phyloP scores from a whole-genome alignment of 30 jellyfish, hydroid and myxozoan species.

The Phacellophora camtschatica region DNA sequence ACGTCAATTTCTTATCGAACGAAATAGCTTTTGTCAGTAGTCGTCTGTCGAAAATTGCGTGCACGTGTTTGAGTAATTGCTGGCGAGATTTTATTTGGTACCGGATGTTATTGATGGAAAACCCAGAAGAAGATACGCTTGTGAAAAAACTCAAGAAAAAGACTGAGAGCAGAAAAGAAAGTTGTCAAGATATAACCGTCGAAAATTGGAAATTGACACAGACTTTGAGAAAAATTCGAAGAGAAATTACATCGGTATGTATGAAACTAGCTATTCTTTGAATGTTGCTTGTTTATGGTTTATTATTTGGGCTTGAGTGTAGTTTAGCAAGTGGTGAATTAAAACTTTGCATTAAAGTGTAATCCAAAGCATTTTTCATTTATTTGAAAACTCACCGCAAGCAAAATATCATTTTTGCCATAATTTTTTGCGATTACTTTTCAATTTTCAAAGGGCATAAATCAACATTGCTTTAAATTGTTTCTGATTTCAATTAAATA shows the following conservation, averaged over 20 bases:
- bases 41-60: slow-evolving; percentile 45
- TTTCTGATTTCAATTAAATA: no score
- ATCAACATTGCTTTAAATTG: no score
- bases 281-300: no score
- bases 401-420: no score
- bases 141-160: slow-evolving; percentile 46
- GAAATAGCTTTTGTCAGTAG: slow-evolving; percentile 64
- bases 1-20: slow-evolving; percentile 33
- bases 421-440: no score
- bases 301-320: no score
- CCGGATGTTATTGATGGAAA: slow-evolving; percentile 58
- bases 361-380: no score
- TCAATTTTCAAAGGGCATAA: no score
- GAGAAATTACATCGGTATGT: slow-evolving; percentile 35
- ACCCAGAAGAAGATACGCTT: slow-evolving; percentile 54
- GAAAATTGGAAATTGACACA: slow-evolving; percentile 49
- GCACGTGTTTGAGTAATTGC: slow-evolving; percentile 85
- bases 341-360: no score
- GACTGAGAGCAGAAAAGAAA: slow-evolving; percentile 48
- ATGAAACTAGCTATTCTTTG: no score
- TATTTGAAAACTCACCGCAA: no score
- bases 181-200: neutral
- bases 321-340: no score
- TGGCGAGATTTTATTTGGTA: slow-evolving; percentile 97
- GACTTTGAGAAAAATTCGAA: slow-evolving; percentile 27